Conservation (phyloP, 1,140 invertebrate species). For the Tetramorium simillimum region DNA sequence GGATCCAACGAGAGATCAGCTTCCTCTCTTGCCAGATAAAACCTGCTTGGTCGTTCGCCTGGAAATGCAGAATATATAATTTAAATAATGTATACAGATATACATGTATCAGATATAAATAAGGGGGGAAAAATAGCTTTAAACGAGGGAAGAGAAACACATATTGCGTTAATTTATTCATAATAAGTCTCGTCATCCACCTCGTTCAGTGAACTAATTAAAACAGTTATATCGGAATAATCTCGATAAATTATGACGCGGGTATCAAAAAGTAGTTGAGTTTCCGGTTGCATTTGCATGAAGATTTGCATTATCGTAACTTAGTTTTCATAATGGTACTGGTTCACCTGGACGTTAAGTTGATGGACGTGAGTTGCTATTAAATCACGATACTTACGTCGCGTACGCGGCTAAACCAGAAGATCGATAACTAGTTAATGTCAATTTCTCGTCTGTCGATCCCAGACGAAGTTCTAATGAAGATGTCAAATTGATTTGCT, state of each 20-base stretch:
- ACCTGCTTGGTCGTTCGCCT: constrained; percentile 88
- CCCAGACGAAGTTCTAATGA: constrained; percentile 18
- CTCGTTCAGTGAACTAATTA: constrained; percentile 36
- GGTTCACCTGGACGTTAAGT: neutral
- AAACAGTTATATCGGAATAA: constrained; percentile 43
- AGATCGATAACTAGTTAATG: constrained; percentile 35
- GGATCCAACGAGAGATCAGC: constrained; percentile 87
- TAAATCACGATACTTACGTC: constrained; percentile 40
- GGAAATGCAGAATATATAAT: constrained; percentile 75
- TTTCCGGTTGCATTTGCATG: constrained; percentile 49
- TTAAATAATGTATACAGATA: constrained; percentile 52
- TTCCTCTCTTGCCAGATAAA: constrained; percentile 81
- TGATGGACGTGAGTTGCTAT: constrained; percentile 43
- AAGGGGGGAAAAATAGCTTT: constrained; percentile 25
- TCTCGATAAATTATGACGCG: constrained; percentile 47
- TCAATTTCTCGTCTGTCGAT: constrained; percentile 30
- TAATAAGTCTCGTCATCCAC: constrained; percentile 36
- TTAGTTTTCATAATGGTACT: constrained; percentile 40
- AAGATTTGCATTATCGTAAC: constrained; percentile 43
- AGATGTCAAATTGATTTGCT: constrained; percentile 36
- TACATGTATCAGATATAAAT: constrained; percentile 37
- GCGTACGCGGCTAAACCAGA: neutral
- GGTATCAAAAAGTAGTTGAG: constrained; percentile 32
- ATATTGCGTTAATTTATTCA: constrained; percentile 51
- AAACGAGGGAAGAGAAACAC: constrained; percentile 40